Base-by-base conservation (phyloP, 2,888 invertebrate genomes). In the Sminthurides aquaticus region DNA sequence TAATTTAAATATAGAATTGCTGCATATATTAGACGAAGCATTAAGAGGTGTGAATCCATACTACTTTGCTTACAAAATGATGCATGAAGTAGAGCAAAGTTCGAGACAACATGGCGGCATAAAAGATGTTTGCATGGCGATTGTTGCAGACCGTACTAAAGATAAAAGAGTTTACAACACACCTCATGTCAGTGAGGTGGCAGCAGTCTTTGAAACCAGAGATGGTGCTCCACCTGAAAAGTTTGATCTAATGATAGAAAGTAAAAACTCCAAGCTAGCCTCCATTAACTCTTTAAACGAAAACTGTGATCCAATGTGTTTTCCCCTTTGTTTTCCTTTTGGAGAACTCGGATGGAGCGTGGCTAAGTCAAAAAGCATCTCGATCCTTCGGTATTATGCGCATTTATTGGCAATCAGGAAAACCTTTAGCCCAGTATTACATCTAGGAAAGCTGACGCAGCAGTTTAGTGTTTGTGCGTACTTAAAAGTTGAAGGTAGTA, bases 391-490 rank as follows among this genome's bases (percentile, higher is more conserved):
- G 54, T 29, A 34, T 61, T 26, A 34, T 34, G n/a, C 34, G 43
- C 8, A 22, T 61, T 26, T 20, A 34, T 8, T 61, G 27, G 5
- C 34, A 27, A 20, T 15, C 25, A 3, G 24, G 25, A 26, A 49
- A 1, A 26, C 55, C 18, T 76, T 76, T 65, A 75, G 70, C 62
- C 74, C 72, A 18, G 57, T 76, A 48, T 67, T 69, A 2, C 54
- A 57, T 48, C 69, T 70, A 20, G 68, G 71, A 3, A 69, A 71
- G 56, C 64, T 76, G 1, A 66, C 68, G 20, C 75, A 76, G 48
- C 77, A 78, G 60, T 76, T 55, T 22, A 27, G 68, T 2, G 76
- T 76, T 0, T 76, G 76, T 56, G 22, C 67, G 1, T 76, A 74
- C 63, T 66, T 70, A 0, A 72, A 73, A 57, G 68, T 72, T 1